These are phyloP conservation scores for Mythimna loreyi DNA, from an alignment of 2,888 invertebrate genomes.

Conservation along the genomic window DNA sequence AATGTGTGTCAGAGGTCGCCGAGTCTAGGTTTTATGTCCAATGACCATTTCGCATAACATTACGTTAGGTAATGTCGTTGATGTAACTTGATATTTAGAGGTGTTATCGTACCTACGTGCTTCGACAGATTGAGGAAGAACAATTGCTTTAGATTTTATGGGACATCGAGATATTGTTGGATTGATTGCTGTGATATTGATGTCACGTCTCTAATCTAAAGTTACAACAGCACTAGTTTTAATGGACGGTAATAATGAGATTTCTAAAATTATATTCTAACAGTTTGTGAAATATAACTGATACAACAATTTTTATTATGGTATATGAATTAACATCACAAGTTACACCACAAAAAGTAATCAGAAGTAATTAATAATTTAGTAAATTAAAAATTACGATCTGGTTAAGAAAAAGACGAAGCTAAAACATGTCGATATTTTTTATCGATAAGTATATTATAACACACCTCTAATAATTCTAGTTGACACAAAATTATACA, in stretches of 20 bases:
- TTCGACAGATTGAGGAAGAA: conserved; percentile 31
- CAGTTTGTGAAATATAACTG: not conserved
- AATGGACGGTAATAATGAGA: not conserved
- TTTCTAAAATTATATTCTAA: not conserved
- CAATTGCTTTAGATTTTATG: conserved; percentile 44
- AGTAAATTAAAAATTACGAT: not conserved
- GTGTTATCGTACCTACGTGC: conserved; percentile 38
- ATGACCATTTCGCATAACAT: conserved; percentile 73
- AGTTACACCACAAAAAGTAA: too few species aligned
- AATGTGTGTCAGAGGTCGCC: conserved; percentile 68
- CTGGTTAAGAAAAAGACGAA: not conserved
- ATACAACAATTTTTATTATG: too few species aligned
- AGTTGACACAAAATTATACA: conserved; percentile 54
- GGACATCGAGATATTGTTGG: not conserved
- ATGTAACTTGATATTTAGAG: conserved; percentile 61
- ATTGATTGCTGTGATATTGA: not conserved
- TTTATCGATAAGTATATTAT: conserved; percentile 27
- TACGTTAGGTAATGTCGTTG: conserved; percentile 59
- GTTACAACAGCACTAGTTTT: not conserved
- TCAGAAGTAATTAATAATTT: too few species aligned
- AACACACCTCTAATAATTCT: conserved; percentile 41
- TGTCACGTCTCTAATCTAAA: not conserved
- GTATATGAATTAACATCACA: not conserved
- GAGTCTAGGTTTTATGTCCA: conserved; percentile 72
- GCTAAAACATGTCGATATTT: not conserved